These are phyloP conservation scores for Trissoscelio sp. DNA, from an alignment of 2,888 invertebrate genomes.

Conservation along the genomic window DNA sequence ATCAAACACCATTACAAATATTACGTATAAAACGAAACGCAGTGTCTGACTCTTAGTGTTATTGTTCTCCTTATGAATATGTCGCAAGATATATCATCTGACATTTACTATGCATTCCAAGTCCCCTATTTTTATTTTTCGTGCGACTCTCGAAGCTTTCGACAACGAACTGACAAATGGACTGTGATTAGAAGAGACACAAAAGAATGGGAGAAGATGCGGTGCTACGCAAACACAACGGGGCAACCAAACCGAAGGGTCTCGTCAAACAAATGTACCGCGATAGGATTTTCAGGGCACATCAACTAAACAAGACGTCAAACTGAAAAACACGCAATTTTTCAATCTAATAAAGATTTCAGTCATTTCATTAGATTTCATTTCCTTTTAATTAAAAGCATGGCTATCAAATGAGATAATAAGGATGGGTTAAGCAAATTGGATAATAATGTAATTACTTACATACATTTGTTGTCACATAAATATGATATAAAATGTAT, in stretches of 20 bases:
- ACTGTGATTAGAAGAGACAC: constrained; percentile 66
- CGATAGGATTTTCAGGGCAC: constrained; percentile 55
- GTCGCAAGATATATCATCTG: constrained; percentile 58
- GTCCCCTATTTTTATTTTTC: constrained; percentile 62
- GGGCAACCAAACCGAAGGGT: constrained; percentile 59
- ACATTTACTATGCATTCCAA: constrained; percentile 52
- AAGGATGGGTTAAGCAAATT: too few species aligned
- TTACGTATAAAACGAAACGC: constrained; percentile 17
- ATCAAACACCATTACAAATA: constrained; percentile 39
- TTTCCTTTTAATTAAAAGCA: neutral
- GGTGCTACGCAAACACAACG: constrained; percentile 62
- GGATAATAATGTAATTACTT: too few species aligned
- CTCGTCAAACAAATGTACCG: constrained; percentile 60
- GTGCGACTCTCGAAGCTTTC: constrained; percentile 56
- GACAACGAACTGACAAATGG: constrained; percentile 67
- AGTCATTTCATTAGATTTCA: too few species aligned
- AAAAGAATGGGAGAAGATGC: constrained; percentile 67
- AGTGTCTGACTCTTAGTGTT: constrained; percentile 27
- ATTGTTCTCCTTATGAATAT: constrained; percentile 50
- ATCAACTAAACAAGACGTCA: constrained; percentile 56
- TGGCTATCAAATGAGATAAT: too few species aligned
- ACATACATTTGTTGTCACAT: too few species aligned
- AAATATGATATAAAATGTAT: too few species aligned
- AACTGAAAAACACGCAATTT: neutral
- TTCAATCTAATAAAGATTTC: neutral